A percentile compares a stretch with the other conserved stretches of the same genome.
These are phyloP conservation scores for Rattus rattus DNA, from an alignment of 2,113 vertebrate species.

Conservation along the genomic window DNA sequence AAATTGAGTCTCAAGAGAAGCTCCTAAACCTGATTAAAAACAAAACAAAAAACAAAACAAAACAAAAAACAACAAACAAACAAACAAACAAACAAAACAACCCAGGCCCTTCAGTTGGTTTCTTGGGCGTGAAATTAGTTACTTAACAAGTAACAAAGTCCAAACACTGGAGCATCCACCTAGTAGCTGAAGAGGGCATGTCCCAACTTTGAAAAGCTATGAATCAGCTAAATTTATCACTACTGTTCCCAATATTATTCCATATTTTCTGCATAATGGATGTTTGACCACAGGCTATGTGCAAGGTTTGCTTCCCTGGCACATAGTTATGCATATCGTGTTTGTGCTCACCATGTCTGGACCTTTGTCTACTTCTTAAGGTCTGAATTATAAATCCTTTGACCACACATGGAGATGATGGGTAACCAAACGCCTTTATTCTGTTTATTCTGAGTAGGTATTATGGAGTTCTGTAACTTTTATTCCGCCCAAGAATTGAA, in stretches of 20 bases:
- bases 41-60: no score
- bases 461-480: no score
- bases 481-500: background rate
- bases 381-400: background rate
- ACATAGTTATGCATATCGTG: background rate
- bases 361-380: background rate
- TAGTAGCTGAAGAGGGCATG: no score
- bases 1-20: background rate
- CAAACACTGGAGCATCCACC: background rate
- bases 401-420: background rate
- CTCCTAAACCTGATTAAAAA: no score
- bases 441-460: background rate
- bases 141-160: background rate
- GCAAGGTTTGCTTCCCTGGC: background rate
- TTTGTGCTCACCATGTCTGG: background rate
- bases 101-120: no score
- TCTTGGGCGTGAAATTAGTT: no score
- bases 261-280: background rate
- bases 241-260: background rate
- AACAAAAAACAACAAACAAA: no score
- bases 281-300: background rate
- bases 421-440: background rate
- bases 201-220: background rate
- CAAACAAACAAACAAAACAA: background rate
- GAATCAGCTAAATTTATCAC: background rate